These are phyloP conservation scores for Neelides folsomi DNA, from an alignment of 2,888 invertebrate genomes.

Conservation along the genomic window DNA sequence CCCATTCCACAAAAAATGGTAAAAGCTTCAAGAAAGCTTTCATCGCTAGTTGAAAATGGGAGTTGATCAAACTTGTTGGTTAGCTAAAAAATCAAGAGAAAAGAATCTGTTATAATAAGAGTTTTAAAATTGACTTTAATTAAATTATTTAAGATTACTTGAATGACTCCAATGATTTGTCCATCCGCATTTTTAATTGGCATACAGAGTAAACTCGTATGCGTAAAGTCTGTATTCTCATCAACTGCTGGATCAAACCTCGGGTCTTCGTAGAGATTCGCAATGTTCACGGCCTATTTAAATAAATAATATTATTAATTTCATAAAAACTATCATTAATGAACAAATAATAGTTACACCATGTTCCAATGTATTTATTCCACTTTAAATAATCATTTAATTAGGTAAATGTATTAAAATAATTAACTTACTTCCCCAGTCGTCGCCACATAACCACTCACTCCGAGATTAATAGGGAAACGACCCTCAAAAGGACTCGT, in stretches of 20 bases:
- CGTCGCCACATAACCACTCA: conserved; percentile 86
- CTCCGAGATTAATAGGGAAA: conserved; percentile 88
- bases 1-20: conserved; percentile 97
- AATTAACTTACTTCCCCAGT: conserved; percentile 71
- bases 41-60: conserved; percentile 85
- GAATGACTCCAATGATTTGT: conserved; percentile 83
- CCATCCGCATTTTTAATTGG: conserved; percentile 86
- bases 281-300: conserved; percentile 84
- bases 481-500: conserved; percentile 77
- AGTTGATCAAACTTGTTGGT: conserved; percentile 85
- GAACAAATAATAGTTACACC: neutral
- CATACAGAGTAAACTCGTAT: conserved; percentile 85
- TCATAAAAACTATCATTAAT: no score
- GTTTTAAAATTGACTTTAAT: neutral
- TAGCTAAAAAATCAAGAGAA: conserved; percentile 39
- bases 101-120: neutral
- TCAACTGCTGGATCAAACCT: conserved; percentile 80
- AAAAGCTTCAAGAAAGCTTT: conserved; percentile 92
- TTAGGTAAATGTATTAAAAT: neutral
- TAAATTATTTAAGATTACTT: conserved; percentile 39
- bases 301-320: no score
- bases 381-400: neutral
- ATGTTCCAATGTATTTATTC: neutral
- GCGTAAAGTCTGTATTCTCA: conserved; percentile 65
- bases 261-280: conserved; percentile 74